A percentile compares a stretch with the other conserved stretches of the same genome.
phyloP scores from a whole-genome alignment of 2,888 invertebrate species.

The Drosophila formosana region DNA sequence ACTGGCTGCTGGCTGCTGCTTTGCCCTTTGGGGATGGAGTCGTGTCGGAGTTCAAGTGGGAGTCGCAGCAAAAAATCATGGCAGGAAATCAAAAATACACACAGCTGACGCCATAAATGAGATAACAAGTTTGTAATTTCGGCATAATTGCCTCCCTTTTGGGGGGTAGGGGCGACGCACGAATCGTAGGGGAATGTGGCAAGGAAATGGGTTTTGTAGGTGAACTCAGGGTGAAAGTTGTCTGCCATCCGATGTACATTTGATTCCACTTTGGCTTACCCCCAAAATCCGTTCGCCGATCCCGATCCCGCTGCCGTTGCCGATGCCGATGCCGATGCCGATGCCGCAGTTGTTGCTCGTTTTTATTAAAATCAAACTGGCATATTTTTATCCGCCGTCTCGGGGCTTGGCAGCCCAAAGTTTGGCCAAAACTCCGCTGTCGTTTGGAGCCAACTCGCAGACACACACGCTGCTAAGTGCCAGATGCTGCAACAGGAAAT shows the following conservation, averaged over 20 bases:
- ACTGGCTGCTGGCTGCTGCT: conserved; percentile 15
- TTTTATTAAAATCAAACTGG: conserved; percentile 55
- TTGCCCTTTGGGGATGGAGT: neutral
- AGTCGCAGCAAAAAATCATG: conserved; percentile 27
- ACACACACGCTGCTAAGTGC: conserved; percentile 25
- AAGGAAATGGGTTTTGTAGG: conserved; percentile 15
- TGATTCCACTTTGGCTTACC: conserved; percentile 31
- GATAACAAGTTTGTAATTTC: conserved; percentile 78
- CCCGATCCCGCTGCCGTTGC: neutral
- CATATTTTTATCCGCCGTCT: conserved; percentile 27
- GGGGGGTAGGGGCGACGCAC: neutral
- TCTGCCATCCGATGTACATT: conserved; percentile 36
- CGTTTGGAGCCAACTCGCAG: neutral
- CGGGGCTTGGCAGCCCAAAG: conserved; percentile 18
- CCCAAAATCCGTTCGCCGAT: neutral
- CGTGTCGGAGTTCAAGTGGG: neutral
- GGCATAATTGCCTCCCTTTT: conserved; percentile 62
- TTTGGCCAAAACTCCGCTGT: conserved; percentile 20
- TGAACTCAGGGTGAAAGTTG: conserved; percentile 18
- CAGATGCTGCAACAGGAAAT: conserved; percentile 43
- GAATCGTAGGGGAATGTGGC: neutral
- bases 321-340: neutral
- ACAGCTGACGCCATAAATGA: conserved; percentile 76
- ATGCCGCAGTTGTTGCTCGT: conserved; percentile 47
- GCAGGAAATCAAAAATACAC: conserved; percentile 74